phyloP scores from a whole-genome alignment of 2,113 vertebrate genomes.

The Sterna hirundo region DNA sequence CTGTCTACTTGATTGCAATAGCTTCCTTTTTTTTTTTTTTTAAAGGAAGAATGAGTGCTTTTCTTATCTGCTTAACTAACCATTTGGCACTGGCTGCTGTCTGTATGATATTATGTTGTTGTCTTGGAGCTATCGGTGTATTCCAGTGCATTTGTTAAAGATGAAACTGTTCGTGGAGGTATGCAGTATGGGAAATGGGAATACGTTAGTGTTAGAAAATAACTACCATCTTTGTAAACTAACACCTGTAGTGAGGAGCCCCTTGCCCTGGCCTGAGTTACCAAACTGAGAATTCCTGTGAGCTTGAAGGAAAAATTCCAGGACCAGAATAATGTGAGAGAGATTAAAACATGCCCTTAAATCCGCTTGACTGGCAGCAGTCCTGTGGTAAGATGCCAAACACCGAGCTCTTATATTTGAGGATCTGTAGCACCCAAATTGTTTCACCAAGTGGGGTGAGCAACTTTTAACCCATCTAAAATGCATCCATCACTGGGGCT shows the following conservation, averaged over 20 bases:
- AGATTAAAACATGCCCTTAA: conserved; percentile 34
- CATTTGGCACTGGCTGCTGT: background rate
- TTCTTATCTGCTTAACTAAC: conserved; percentile 55
- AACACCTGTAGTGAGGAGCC: background rate
- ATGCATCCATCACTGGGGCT: background rate
- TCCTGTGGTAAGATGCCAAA: background rate
- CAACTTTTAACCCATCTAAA: background rate
- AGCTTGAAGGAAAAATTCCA: conserved; percentile 4
- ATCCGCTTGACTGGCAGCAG: conserved; percentile 19
- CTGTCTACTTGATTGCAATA: conserved; percentile 38
- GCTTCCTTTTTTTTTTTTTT: conserved; percentile 5
- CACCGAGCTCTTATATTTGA: background rate
- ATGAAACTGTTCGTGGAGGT: conserved; percentile 20
- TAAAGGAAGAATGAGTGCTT: conserved; percentile 35
- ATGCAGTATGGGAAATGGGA: background rate
- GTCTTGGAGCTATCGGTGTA: background rate
- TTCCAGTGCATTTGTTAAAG: background rate
- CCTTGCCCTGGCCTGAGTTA: background rate
- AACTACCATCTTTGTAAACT: background rate
- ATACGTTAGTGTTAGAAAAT: background rate
- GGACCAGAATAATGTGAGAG: background rate
- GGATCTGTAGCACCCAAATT: background rate
- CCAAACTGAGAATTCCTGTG: background rate
- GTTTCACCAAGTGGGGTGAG: background rate
- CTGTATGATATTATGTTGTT: background rate